Evolutionary conservation across 2,888 invertebrate genomes (phyloP).

Genomic region (Oxycera nigricornis): DNA sequence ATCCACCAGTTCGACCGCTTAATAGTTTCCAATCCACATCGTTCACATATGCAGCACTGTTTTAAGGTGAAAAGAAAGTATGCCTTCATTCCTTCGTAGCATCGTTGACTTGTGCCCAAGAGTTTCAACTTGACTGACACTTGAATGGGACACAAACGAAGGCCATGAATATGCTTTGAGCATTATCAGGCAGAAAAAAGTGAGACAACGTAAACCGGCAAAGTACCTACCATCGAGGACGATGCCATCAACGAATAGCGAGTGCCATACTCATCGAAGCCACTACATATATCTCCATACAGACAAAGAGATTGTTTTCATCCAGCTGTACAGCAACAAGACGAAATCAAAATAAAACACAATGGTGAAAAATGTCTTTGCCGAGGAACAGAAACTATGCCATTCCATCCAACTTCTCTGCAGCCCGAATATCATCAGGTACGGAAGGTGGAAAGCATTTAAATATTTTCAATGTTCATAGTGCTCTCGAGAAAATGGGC

Average conservation of each 20-base stretch:
- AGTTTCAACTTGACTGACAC: conserved; percentile 34
- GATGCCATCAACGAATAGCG: background rate
- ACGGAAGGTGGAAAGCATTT: conserved; percentile 23
- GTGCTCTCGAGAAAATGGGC: background rate
- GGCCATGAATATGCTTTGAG: conserved; percentile 38
- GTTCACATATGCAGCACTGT: background rate
- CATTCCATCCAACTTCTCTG: conserved; percentile 1
- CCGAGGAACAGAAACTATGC: conserved; percentile 14
- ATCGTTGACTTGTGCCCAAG: conserved; percentile 20
- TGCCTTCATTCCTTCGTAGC: conserved; percentile 12
- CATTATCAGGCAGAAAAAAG: conserved; percentile 39
- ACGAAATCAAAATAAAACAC: background rate
- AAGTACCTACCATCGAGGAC: conserved; percentile 3
- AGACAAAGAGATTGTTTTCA: conserved; percentile 14
- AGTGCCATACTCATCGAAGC: conserved; percentile 24
- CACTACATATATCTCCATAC: background rate
- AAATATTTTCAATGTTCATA: conserved; percentile 5
- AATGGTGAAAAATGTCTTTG: background rate
- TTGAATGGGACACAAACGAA: conserved; percentile 32
- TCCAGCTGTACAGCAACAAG: background rate
- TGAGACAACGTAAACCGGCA: conserved; percentile 31
- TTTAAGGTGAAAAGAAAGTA: conserved; percentile 28
- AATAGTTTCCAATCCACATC: background rate
- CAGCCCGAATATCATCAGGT: background rate
- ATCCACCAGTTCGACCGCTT: background rate